Evolutionary conservation across 2,113 vertebrate genomes (phyloP), one percentile per base, ranked within the genome.

Genomic region (Megalops atlanticus): DNA sequence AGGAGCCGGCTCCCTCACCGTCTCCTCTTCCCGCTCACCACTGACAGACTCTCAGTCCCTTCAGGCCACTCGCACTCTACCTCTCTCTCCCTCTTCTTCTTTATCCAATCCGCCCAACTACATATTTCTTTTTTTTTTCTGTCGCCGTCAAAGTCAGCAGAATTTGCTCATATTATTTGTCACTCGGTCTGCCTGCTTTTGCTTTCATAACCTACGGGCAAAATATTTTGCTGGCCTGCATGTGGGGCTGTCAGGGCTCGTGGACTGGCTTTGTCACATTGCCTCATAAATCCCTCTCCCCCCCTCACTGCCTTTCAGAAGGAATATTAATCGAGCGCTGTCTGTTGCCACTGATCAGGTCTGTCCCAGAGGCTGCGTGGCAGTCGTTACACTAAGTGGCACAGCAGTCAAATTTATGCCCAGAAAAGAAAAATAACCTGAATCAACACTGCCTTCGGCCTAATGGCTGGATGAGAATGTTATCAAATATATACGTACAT

Each of bases 121-220:
- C 36, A 77, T 38, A 77, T 58, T 77, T 77, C 33, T 27, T 68
- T 78, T 78, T 64, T 31, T 64, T 77, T 33, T 49, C 76, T 40
- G 47, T 78, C 36, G 16, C 52, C 35, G 76, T 78, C 76, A 78
- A 18, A 78, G 45, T 76, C 74, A 76, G 76, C 76, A 64, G 76
- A 64, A 78, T 64, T 78, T 68, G 76, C 64, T 78, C n/a, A 38
- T 49, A 58, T 78, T 58, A 68, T 38, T 38, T 78, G 76, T 78
- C 76, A 64, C 76, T 68, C 36, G 39, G 27, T 78, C 76, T 64
- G 49, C 58, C 21, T 78, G 39, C 24, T 21, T 78, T 78, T 64
- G 38, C 76, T 78, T 58, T 78, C 39, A 68, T 68, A 68, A 78
- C 76, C 39, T n/a, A 5, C 35, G n/a, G 54, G 76, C 54, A 68